Conservation (phyloP, 2,888 invertebrate genomes). For the Lycaena phlaeas region DNA sequence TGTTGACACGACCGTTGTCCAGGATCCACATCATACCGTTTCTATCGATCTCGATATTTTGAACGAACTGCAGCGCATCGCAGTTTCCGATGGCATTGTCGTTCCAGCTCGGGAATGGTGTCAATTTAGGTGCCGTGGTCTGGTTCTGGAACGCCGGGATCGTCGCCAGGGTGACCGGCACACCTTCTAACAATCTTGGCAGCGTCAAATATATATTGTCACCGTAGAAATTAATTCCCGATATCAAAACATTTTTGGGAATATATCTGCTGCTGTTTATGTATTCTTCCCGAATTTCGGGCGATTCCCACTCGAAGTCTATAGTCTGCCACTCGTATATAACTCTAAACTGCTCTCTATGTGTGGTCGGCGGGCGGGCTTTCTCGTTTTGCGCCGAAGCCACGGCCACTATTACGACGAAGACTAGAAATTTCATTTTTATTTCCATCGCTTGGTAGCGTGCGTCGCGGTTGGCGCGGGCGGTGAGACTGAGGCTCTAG, state of each 20-base stretch:
- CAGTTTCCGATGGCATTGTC: constrained; percentile 79
- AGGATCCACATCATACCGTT: constrained; percentile 79
- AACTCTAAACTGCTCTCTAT: constrained; percentile 76
- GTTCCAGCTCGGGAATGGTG: constrained; percentile 81
- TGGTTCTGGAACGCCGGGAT: constrained; percentile 62
- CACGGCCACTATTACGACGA: constrained; percentile 44
- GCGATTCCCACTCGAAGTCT: constrained; percentile 78
- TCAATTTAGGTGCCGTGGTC: constrained; percentile 69
- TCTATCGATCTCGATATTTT: constrained; percentile 81
- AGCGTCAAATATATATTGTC: constrained; percentile 78
- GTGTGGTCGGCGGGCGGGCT: constrained; percentile 37
- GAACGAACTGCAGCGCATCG: constrained; percentile 80
- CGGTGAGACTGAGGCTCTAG: constrained; percentile 45
- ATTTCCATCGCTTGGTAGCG: constrained; percentile 31
- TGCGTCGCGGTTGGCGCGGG: constrained; percentile 48
- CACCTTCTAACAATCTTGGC: constrained; percentile 79
- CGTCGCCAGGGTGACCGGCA: constrained; percentile 79
- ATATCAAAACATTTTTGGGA: constrained; percentile 77
- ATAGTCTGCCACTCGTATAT: constrained; percentile 82
- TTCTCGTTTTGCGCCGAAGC: constrained; percentile 56
- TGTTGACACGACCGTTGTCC: constrained; percentile 78
- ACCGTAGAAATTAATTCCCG: constrained; percentile 79
- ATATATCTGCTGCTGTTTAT: constrained; percentile 74
- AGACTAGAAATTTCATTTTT: constrained; percentile 43
- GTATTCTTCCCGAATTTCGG: constrained; percentile 66